These are phyloP conservation scores for Acyrthosiphon pisum DNA, from an alignment of 1,140 invertebrate genomes.

Conservation along the genomic window DNA sequence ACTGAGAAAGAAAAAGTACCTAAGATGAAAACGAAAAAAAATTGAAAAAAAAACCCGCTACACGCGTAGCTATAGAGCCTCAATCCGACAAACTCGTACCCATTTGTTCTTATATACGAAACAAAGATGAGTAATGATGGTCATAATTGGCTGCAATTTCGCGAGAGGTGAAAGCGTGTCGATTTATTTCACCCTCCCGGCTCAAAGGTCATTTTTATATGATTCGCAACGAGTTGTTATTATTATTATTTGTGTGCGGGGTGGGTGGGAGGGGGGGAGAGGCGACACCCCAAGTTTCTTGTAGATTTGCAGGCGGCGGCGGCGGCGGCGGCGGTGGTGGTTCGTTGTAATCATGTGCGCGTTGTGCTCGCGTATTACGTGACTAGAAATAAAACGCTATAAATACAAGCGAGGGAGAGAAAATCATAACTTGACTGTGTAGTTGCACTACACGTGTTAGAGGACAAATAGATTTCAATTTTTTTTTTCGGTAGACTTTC, in stretches of 20 bases:
- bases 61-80: not conserved
- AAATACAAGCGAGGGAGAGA: not conserved
- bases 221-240: conserved; percentile 13
- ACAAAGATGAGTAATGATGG: conserved; percentile 39
- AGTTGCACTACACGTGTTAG: conserved; percentile 26
- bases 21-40: not conserved
- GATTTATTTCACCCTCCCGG: conserved; percentile 8
- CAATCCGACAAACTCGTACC: not conserved
- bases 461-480: conserved; percentile 30
- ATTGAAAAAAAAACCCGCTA: not conserved
- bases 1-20: not conserved
- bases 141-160: conserved; percentile 41
- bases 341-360: conserved; percentile 23
- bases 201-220: conserved; percentile 21
- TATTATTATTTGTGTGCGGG: not conserved
- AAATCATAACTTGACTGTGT: conserved; percentile 44
- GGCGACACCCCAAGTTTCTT: not conserved
- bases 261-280: not conserved
- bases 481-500: not conserved
- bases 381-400: conserved; percentile 41
- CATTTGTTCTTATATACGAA: not conserved
- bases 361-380: conserved; percentile 5
- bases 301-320: not conserved
- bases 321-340: not conserved
- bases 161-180: conserved; percentile 24